Evolutionary conservation across 2,888 invertebrate species (phyloP), one percentile per base, ranked within the genome.

Genomic region (Creontiades dilutus): DNA sequence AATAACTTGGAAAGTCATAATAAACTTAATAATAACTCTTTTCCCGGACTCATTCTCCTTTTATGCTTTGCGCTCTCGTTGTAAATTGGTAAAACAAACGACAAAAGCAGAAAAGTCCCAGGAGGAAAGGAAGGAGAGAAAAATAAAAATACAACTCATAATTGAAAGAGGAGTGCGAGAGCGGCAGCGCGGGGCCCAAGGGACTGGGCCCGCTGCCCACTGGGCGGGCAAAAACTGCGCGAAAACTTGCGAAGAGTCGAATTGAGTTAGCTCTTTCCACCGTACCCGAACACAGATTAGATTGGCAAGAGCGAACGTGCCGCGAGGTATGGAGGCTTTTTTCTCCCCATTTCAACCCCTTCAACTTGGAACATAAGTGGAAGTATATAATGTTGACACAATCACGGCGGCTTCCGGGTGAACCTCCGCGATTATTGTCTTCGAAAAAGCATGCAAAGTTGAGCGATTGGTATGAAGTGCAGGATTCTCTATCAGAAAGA

Each of bases 21-120:
- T 85, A 85, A 84, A 85, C 57, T 61, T 85, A 61, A 85, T 61
- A 85, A 61, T 57, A 85, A 85, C 85, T 85, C 61, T 61, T 57
- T 85, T 61, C n/a, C 57, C 85, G 11, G 61, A 61, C 23, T 55
- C 28, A 28, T 61, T 61, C 37, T 85, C 46, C 27, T 16, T 46
- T 57, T 27, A 23, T 57, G 85, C 61, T 85, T 85, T 28, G 85
- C 85, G 16, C 48, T 52, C 82, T 11, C 85, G 52, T 27, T 85
- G 37, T 61, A 61, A 85, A 85, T 85, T 85, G 85, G 85, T 61
- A 85, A 85, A 85, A 61, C 85, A 85, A 85, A 85, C 85, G 85
- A 85, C n/a, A 57, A 85, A 57, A 48, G 16, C 19, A 57, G 37
- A 61, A 57, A 55, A 57, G 27, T 55, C 52, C 37, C 57, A 16